Percentiles rank a stretch among this genome's conserved stretches.
These are phyloP conservation scores for Calvadosia cruxmelitensis DNA, from an alignment of 30 jellyfish, hydroid and myxozoan genomes.

Conservation along the genomic window DNA sequence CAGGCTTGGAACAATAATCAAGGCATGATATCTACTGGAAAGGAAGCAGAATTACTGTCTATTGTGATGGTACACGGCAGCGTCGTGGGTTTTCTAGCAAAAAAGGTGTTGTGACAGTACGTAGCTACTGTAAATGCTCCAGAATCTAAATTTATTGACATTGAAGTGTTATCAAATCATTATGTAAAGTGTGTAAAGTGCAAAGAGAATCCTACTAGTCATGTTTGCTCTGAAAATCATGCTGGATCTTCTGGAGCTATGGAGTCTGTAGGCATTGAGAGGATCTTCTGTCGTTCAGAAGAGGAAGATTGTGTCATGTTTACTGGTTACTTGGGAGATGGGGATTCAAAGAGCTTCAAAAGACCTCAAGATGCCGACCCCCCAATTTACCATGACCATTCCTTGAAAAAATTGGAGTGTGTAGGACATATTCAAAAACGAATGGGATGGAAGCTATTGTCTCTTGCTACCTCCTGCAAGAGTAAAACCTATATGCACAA, in stretches of 20 bases:
- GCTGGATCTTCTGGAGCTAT: slow-evolving; percentile 24
- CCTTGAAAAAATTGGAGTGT: not conserved
- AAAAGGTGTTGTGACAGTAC: not conserved
- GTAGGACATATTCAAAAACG: slow-evolving; percentile 7
- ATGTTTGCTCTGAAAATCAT: slow-evolving; percentile 13
- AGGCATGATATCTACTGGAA: too few species aligned
- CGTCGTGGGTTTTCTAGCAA: not conserved
- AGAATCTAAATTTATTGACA: not conserved
- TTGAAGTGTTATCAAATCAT: not conserved
- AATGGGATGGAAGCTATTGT: not conserved
- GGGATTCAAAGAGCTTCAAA: slow-evolving; percentile 9
- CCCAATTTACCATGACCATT: not conserved
- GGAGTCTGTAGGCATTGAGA: slow-evolving; percentile 31
- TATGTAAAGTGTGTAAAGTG: not conserved
- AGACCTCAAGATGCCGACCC: slow-evolving; percentile 10
- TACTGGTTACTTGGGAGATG: too few species aligned
- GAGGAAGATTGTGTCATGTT: slow-evolving; percentile 5
- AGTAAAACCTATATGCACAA: not conserved
- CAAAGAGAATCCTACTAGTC: not conserved
- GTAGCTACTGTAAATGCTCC: slow-evolving; percentile 2
- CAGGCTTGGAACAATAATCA: slow-evolving; percentile 11
- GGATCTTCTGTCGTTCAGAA: slow-evolving; percentile 18
- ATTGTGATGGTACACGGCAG: slow-evolving; percentile 21
- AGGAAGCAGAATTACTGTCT: slow-evolving; percentile 7
- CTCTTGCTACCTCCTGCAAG: not conserved